Base-by-base conservation (phyloP, 2,113 vertebrate genomes). In the Echinops telfairi region DNA sequence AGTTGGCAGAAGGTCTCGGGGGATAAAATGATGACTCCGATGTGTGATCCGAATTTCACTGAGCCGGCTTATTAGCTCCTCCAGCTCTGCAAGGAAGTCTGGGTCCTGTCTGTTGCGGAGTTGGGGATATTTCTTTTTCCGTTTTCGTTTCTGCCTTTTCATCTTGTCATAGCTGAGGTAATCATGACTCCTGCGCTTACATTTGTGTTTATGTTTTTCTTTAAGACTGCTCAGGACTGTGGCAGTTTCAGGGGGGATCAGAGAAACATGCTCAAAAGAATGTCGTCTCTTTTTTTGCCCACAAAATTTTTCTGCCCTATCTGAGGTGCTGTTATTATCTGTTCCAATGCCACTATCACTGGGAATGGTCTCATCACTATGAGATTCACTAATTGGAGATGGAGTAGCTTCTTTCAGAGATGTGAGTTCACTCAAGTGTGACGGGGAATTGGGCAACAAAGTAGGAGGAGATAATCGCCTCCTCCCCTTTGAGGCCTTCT, bases 371-470 rank as follows among this genome's bases (percentile, higher is more conserved):
- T 99, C 99, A 0, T 99, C 99, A 27, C 99, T 99, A 97, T 99
- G 99, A n/a, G 99, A 99, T 96, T 99, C 99, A 71, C 99, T 99
- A 2, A 99, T 98, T 0, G 99, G 99, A 4, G 99, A 99, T 0
- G 99, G 99, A 0, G 98, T 99, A 93, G 99, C 98, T 95, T 99
- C 99, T 71, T 99, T 99, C 83, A 98, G 94, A 0, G 98, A 98
- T 0, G 98, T 95, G 86, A 99, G 98, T 97, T 99, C 99, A 23
- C 98, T 99, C 88, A 99, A 97, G 91, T 99, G 99, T 0, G 99
- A 99, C 19, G 98, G 98, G 31, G 98, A 98, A 98, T 98, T 97
- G 70, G 98, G 98, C 95, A 98, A 86, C 96, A 98, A 92, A 57
- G 98, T 98, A 11, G 99, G 98, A 1, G 98, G 98, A 22, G 98